phyloP scores from a whole-genome alignment of 2,888 invertebrate genomes.

The Caenorhabditis sinica region DNA sequence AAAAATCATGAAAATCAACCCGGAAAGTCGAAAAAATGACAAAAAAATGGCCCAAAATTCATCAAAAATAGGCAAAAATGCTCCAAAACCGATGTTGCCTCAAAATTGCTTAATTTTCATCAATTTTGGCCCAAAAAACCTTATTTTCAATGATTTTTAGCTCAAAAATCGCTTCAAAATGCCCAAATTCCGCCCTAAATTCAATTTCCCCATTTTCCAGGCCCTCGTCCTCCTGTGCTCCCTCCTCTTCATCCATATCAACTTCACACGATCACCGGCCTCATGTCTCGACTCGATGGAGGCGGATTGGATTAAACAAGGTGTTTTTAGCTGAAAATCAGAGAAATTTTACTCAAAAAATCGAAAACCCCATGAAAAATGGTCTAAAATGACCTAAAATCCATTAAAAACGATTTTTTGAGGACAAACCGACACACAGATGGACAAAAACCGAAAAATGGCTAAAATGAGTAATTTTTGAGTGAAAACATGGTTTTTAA shows the following conservation, averaged over 20 bases:
- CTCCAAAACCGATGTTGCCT: neutral
- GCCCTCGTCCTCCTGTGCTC: constrained; percentile 92
- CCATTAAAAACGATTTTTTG: neutral
- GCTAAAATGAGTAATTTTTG: neutral
- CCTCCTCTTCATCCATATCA: constrained; percentile 95
- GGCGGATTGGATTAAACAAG: constrained; percentile 60
- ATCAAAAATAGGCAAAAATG: neutral
- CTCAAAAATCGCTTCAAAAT: neutral
- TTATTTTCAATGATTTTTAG: neutral
- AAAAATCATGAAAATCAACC: constrained; percentile 3
- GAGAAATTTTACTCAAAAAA: constrained; percentile 3
- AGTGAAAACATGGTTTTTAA: too few relatives aligned
- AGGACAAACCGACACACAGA: neutral
- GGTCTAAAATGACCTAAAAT: neutral
- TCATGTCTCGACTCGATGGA: constrained; percentile 90
- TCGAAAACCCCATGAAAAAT: neutral
- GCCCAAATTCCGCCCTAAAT: too few relatives aligned
- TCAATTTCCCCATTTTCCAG: constrained; percentile 84
- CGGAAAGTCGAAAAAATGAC: neutral
- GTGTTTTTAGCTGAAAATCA: neutral
- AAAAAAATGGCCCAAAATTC: neutral
- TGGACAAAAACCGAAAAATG: neutral
- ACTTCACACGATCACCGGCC: constrained; percentile 93
- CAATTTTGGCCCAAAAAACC: neutral
- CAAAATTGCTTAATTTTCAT: neutral